Evolutionary conservation across 2,113 vertebrate genomes (phyloP), one percentile per base, ranked within the genome.

Genomic region (Garra rufa): DNA sequence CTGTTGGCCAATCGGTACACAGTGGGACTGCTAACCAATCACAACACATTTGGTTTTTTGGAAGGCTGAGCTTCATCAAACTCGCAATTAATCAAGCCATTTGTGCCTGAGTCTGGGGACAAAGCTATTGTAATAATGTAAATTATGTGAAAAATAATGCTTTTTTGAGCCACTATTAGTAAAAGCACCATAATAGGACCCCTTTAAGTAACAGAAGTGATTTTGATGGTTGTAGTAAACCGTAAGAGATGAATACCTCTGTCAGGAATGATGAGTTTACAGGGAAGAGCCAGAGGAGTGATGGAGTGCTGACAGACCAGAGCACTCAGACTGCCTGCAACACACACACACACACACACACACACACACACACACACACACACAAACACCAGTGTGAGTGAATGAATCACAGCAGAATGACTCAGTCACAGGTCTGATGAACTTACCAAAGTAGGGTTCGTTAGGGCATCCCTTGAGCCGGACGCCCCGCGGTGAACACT

Each of bases 271-370:
- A 96, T 94, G 9, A 96, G 91, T 80, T 96, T 96, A 91, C 96
- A 96, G 9, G 96, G 96, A 87, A 96, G 59, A 38, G 96, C 96
- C 93, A 96, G 82, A 1, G 96, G 93, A 1, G 94, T 96, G 84
- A 96, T 96, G 89, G 96, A 96, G 88, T 96, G 96, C 84, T 96
- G 96, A 79, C 94, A 96, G 48, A 96, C 95, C 91, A 96, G 84
- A 52, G 96, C 95, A 0, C 95, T 94, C 89, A 96, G 92, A 89
- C 96, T 96, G 38, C 96, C 96, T 96, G 92, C 30, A 52, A 76
- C 59, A 59, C 89, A 83, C 87, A 91, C 75, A 91, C 55, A 83
- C 78, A 80, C 24, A 78, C 52, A 63, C 55, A 80, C n/a, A 79
- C 19, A 84, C 57, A 41, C 50, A 79, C 76, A 26, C 59, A 79